Evolutionary conservation across 1,140 invertebrate genomes (phyloP), one percentile per base, ranked within the genome.

Genomic region (Cataglyphis hispanica): DNA sequence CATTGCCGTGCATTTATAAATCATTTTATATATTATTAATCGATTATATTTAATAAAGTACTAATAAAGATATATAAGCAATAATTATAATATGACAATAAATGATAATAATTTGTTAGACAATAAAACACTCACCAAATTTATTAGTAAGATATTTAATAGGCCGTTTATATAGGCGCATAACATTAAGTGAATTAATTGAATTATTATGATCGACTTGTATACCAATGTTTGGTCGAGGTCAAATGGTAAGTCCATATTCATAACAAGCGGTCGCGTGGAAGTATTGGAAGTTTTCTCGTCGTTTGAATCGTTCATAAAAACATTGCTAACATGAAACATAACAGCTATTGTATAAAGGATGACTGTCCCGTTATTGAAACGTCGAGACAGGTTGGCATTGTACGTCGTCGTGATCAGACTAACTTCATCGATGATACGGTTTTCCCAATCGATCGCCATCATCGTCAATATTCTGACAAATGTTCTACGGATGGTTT

Each of bases 401-500:
- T 80, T 69, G 31, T 6, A 34, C 7, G 5, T 69, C 37, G 11
- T 77, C 16, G 22, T 0, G 1, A 69, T 58, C 46, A 27, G 69
- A 40, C 16, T 69, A 43, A 69, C 27, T 80, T 50, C 16, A 64
- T 56, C 46, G 8, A 4, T 40, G 8, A 16, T 25, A 19, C 64
- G 40, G 16, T 69, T 80, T 40, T 56, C 50, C 77, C 31, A 69
- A n/a, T 80, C 50, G 11, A 58, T 56, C 11, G 63, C 63, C 63
- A 80, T 80, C 43, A 80, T 80, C 19, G 13, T 66, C 53, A 78
- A 11, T 66, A 78, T 78, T 4, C 31, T 69, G 16, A 37, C 22
- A 37, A 80, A 69, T 16, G 46, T 69, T 69, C 77, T 80, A 80
- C 46, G 19, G 31, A 69, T n/a, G 10, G 3, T 56, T 69, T 80